Evolutionary conservation across 2,797 vertebrate species (phyloP).

Genomic region (Triplophysa yarkandensis): DNA sequence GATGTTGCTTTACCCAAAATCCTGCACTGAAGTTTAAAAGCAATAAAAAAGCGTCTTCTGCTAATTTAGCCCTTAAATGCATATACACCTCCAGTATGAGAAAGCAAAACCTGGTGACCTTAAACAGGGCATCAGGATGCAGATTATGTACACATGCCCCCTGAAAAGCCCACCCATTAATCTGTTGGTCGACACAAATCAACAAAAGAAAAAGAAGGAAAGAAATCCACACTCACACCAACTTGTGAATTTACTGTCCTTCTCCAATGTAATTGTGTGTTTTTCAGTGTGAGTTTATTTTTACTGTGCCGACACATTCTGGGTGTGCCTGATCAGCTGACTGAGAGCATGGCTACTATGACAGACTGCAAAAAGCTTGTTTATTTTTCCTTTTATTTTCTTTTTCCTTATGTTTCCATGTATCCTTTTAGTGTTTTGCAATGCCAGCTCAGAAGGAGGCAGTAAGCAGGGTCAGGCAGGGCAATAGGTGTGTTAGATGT

Average conservation of each 20-base stretch:
- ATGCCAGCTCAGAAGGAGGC: constrained; percentile 53
- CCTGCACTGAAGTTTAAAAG: constrained; percentile 98
- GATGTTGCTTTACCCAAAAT: constrained; percentile 83
- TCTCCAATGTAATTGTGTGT: constrained; percentile 70
- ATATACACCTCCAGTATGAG: constrained; percentile 62
- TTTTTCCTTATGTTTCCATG: constrained; percentile 53
- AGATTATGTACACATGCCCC: background rate
- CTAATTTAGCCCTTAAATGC: constrained; percentile 73
- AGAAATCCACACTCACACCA: constrained; percentile 73
- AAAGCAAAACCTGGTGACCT: background rate
- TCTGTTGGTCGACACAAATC: constrained; percentile 57
- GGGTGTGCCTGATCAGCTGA: constrained; percentile 78
- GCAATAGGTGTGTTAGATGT: constrained; percentile 61
- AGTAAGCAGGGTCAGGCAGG: constrained; percentile 52
- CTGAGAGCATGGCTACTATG: constrained; percentile 77
- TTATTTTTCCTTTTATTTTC: constrained; percentile 62
- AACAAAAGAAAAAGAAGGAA: constrained; percentile 76
- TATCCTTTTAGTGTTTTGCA: constrained; percentile 29
- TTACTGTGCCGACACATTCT: constrained; percentile 81
- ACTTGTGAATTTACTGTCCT: constrained; percentile 75
- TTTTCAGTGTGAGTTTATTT: constrained; percentile 62
- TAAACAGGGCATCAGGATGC: constrained; percentile 47
- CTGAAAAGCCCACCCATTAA: constrained; percentile 57
- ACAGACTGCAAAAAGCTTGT: constrained; percentile 71
- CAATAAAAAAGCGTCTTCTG: constrained; percentile 88